Conservation (phyloP, 2,888 invertebrate species). For the Dinocampus coccinellae region DNA sequence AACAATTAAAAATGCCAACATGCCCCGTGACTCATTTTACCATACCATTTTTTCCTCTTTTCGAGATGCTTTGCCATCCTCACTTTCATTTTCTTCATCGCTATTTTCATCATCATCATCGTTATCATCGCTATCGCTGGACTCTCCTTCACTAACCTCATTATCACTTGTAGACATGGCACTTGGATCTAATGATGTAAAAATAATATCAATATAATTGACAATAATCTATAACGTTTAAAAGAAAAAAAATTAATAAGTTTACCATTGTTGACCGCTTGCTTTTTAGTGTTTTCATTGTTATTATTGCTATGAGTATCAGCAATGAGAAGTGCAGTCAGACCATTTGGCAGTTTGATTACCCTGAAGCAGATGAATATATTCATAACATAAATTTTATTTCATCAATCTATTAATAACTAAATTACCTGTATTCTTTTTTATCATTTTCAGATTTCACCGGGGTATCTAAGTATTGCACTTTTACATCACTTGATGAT, state of each 20-base stretch:
- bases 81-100: slow-evolving; percentile 44
- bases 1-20: neutral
- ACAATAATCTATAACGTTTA: neutral
- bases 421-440: slow-evolving; percentile 80
- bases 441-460: slow-evolving; percentile 83
- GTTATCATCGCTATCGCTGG: slow-evolving; percentile 46
- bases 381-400: slow-evolving; percentile 19
- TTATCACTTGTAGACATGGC: slow-evolving; percentile 25
- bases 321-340: slow-evolving; percentile 80
- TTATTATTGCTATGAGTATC: slow-evolving; percentile 69
- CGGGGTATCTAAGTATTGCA: slow-evolving; percentile 71
- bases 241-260: slow-evolving; percentile 1
- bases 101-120: slow-evolving; percentile 58
- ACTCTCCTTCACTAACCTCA: slow-evolving; percentile 53
- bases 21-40: neutral
- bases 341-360: slow-evolving; percentile 78
- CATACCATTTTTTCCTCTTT: slow-evolving; percentile 64
- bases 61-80: slow-evolving; percentile 50
- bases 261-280: slow-evolving; percentile 65
- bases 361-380: slow-evolving; percentile 70
- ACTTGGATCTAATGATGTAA: neutral
- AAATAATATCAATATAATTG: neutral
- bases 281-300: slow-evolving; percentile 18
- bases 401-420: slow-evolving; percentile 43
- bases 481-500: slow-evolving; percentile 37